Percentiles rank a stretch among this genome's conserved stretches.
phyloP scores from a whole-genome alignment of 2,113 vertebrate genomes.

The Forbesichthys agassizii region DNA sequence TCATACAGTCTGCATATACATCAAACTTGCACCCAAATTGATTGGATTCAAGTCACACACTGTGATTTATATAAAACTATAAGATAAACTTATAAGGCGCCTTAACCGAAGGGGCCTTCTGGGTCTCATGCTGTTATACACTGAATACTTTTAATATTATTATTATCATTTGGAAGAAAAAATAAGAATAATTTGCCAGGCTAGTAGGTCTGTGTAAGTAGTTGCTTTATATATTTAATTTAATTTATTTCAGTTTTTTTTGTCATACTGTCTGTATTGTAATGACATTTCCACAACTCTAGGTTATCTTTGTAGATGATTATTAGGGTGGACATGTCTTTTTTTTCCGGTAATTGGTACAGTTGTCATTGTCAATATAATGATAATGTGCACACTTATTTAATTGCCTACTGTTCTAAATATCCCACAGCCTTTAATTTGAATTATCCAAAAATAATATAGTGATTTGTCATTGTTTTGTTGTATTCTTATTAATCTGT shows the following conservation, averaged over 20 bases:
- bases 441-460: not conserved
- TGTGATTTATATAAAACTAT: too few species aligned
- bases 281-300: not conserved
- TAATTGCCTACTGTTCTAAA: not conserved
- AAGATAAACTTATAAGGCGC: too few species aligned
- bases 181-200: not conserved
- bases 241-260: not conserved
- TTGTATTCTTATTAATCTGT: not conserved
- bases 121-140: constrained; percentile 31
- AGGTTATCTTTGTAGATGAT: not conserved
- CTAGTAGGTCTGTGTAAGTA: not conserved
- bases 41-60: too few species aligned
- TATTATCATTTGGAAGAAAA: not conserved
- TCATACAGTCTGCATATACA: too few species aligned
- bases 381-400: not conserved
- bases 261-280: not conserved
- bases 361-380: not conserved
- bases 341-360: constrained; percentile 9
- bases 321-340: not conserved
- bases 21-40: too few species aligned
- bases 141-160: not conserved
- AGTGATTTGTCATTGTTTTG: not conserved
- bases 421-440: not conserved
- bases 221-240: not conserved
- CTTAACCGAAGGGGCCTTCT: not conserved